Evolutionary conservation across 2,888 invertebrate genomes (phyloP).

Genomic region (Drosophila yooni): DNA sequence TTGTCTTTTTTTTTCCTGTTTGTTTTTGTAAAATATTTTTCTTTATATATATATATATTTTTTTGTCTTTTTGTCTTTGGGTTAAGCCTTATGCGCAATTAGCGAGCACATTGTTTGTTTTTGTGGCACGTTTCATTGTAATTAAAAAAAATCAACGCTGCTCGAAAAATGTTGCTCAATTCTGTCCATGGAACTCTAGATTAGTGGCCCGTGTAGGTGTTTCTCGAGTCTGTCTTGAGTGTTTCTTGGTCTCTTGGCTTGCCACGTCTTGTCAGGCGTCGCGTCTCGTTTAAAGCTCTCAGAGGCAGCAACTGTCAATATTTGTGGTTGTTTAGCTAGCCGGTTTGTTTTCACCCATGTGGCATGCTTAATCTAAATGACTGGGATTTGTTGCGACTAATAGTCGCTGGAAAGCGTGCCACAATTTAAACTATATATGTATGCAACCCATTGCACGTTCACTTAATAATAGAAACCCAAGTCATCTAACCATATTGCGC

Average conservation of each 20-base stretch:
- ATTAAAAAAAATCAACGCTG: constrained; percentile 66
- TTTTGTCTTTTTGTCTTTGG: constrained; percentile 37
- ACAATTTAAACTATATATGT: constrained; percentile 1
- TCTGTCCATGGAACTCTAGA: constrained; percentile 21
- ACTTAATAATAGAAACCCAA: constrained; percentile 13
- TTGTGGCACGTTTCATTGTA: constrained; percentile 76
- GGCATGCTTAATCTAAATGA: constrained; percentile 30
- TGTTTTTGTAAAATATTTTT: constrained; percentile 29
- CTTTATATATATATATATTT: background rate
- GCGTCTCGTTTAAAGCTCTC: constrained; percentile 26
- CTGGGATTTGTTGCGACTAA: constrained; percentile 24
- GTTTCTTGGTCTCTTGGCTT: constrained; percentile 4
- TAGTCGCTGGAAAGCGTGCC: constrained; percentile 14
- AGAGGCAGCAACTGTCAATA: constrained; percentile 54
- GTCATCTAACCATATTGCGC: constrained; percentile 19
- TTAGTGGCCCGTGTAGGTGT: constrained; percentile 46
- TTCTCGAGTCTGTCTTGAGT: constrained; percentile 21
- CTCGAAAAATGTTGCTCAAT: constrained; percentile 45
- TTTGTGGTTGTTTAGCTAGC: constrained; percentile 32
- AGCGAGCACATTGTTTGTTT: constrained; percentile 71
- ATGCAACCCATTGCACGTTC: constrained; percentile 6
- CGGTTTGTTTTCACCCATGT: constrained; percentile 31
- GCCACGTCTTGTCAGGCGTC: constrained; percentile 5
- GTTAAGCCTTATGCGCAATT: constrained; percentile 71
- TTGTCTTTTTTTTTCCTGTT: constrained; percentile 39